These are phyloP conservation scores for Poecilia gillii DNA, from an alignment of 2,797 vertebrate species.

Conservation along the genomic window DNA sequence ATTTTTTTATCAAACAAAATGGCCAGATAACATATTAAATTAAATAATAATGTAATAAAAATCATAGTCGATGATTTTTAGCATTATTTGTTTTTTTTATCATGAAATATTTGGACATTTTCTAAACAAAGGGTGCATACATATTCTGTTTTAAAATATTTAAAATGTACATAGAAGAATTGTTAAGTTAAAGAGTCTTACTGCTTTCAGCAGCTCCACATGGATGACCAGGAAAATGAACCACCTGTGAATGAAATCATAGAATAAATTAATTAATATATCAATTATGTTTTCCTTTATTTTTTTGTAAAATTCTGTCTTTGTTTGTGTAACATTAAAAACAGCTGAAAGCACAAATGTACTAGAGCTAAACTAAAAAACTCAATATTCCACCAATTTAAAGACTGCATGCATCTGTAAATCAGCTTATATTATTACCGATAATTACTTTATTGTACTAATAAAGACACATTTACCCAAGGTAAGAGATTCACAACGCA, in stretches of 20 bases:
- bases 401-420: not conserved
- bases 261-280: not conserved
- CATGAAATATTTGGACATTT: not conserved
- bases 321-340: not conserved
- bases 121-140: not conserved
- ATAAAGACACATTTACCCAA: not conserved
- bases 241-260: slow-evolving; percentile 59
- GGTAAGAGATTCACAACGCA: not conserved
- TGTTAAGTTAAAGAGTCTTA: slow-evolving; percentile 46
- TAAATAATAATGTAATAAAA: not conserved
- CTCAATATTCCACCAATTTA: not conserved
- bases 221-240: slow-evolving; percentile 47
- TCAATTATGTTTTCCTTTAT: no score
- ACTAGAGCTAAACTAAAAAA: not conserved
- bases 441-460: not conserved
- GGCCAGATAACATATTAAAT: not conserved
- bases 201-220: slow-evolving; percentile 54
- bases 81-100: not conserved
- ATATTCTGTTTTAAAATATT: not conserved
- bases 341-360: not conserved
- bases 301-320: not conserved
- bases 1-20: not conserved
- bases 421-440: not conserved
- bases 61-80: not conserved
- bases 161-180: not conserved